These are phyloP conservation scores for Diadegma fenestrale DNA, from an alignment of 2,888 invertebrate genomes.

Conservation along the genomic window DNA sequence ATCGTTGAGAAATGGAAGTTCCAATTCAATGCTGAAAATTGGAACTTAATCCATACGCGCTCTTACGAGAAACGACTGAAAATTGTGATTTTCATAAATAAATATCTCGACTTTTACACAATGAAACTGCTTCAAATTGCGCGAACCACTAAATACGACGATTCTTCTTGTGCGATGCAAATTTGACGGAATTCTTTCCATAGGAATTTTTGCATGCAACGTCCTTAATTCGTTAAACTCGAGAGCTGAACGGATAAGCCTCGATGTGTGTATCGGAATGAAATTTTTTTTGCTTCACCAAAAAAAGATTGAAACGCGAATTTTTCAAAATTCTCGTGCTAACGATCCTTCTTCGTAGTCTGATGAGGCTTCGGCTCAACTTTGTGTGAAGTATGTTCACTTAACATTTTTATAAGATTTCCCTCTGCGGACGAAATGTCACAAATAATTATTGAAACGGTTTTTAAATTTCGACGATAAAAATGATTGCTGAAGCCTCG, in stretches of 20 bases:
- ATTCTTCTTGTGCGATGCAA: too few relatives aligned
- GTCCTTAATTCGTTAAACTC: constrained; percentile 31
- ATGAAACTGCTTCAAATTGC: too few relatives aligned
- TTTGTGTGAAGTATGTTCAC: neutral
- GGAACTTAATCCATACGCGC: too few relatives aligned
- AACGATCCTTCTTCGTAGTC: neutral
- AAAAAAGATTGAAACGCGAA: neutral
- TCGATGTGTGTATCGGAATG: neutral
- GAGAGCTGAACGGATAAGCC: neutral
- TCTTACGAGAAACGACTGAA: too few relatives aligned
- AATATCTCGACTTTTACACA: too few relatives aligned
- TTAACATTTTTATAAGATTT: neutral
- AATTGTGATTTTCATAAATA: too few relatives aligned
- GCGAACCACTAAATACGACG: too few relatives aligned
- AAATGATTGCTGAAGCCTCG: neutral
- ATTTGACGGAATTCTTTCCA: too few relatives aligned
- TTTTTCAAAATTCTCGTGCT: neutral
- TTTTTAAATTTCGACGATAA: neutral
- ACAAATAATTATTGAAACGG: neutral
- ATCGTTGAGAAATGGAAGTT: too few relatives aligned
- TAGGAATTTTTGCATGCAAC: too few relatives aligned
- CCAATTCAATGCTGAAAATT: too few relatives aligned
- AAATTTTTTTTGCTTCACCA: neutral
- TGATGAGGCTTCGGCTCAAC: neutral
- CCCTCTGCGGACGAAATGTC: neutral